Base-by-base conservation (phyloP, 2,113 vertebrate genomes). In the Diphyllodes magnificus region DNA sequence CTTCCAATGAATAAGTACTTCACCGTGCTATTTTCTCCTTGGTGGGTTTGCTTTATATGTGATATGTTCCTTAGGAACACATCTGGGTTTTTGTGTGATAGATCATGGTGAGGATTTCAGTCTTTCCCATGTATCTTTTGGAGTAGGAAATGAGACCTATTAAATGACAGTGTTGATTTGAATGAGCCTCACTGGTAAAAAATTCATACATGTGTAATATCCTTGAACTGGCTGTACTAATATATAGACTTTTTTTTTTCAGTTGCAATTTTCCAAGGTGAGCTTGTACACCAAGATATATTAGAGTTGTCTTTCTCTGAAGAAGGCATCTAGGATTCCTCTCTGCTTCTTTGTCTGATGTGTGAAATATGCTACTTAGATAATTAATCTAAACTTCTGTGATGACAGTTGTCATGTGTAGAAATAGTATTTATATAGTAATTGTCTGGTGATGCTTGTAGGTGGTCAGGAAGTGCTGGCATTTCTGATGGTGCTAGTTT, bases 201-300 rank as follows among this genome's bases (percentile, higher is more conserved):
- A 37, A 53, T 65, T 79, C 0, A 0, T 56, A 15, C 27, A 10
- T 0, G 2, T 61, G 27, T 86, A 47, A 10, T 77, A 33, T 64
- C 22, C 61, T 83, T 93, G 63, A 65, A 37, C 47, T 63, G n/a
- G 16, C 45, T 88, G 8, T 42, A 8, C 45, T 37, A 56, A 81
- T 23, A 14, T 22, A 42, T 5, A 59, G n/a, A 5, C 7, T 2
- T 21, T 27, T 59, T 31, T 11, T 65, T 61, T 78, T 19, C 31
- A 39, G n/a, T 22, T 17, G 1, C 8, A 33, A 5, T 86, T 88
- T 83, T 79, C 15, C n/a, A 42, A 65, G 28, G 33, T 69, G 53
- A 53, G 59, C 49, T 57, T 81, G 20, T 69, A 42, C 44, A 61
- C 22, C 13, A 31, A 77, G 13, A 44, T 30, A 35, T 3, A 18